phyloP scores from a whole-genome alignment of 1,140 invertebrate species.

The Lordiphosa mommai region DNA sequence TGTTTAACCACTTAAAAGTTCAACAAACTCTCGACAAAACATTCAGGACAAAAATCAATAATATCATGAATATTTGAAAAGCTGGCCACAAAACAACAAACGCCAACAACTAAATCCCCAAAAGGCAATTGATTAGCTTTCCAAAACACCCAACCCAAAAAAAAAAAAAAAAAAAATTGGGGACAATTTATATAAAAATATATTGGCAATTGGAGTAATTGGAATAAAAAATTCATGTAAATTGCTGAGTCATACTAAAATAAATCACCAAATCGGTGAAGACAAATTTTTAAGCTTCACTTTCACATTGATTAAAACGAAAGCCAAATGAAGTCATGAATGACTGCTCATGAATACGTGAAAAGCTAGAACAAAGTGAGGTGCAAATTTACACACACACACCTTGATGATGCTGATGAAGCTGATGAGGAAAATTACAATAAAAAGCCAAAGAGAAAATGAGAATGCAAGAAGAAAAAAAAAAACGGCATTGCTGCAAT shows the following conservation, averaged over 20 bases:
- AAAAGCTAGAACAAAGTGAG: constrained; percentile 41
- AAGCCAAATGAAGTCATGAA: constrained; percentile 48
- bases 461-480: constrained; percentile 1
- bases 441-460: constrained; percentile 20
- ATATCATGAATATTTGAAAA: constrained; percentile 65
- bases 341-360: constrained; percentile 63
- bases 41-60: constrained; percentile 69
- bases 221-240: constrained; percentile 63
- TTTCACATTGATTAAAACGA: constrained; percentile 6
- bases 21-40: constrained; percentile 40
- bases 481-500: constrained; percentile 57
- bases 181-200: constrained; percentile 21
- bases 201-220: constrained; percentile 32
- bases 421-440: constrained; percentile 52
- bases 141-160: background rate
- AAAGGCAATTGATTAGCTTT: constrained; percentile 66
- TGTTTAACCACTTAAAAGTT: constrained; percentile 34
- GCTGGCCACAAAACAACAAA: constrained; percentile 21
- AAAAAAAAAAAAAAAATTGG: constrained; percentile 1
- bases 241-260: constrained; percentile 32
- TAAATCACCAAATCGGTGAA: background rate
- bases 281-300: background rate
- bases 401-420: constrained; percentile 19
- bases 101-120: constrained; percentile 21
- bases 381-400: constrained; percentile 50